These are phyloP conservation scores for Nyctereutes procyonoides DNA, from an alignment of 2,113 vertebrate genomes.

Conservation along the genomic window DNA sequence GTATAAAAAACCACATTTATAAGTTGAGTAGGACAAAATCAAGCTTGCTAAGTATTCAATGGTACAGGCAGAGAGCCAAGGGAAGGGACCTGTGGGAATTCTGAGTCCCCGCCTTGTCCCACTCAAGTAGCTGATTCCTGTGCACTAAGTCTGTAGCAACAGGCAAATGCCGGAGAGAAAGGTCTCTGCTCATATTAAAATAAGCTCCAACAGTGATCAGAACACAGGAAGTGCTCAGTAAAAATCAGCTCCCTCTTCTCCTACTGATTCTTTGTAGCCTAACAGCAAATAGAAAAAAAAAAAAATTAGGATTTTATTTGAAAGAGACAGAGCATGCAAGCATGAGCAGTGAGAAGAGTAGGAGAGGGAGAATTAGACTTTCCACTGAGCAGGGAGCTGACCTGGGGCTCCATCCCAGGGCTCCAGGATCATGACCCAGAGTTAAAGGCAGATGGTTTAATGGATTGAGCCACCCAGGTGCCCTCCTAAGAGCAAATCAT, in stretches of 20 bases:
- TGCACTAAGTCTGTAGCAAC: background rate
- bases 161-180: conserved; percentile 21
- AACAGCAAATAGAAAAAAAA: background rate
- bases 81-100: conserved; percentile 3
- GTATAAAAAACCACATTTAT: background rate
- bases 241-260: background rate
- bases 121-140: conserved; percentile 22
- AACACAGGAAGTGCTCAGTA: background rate
- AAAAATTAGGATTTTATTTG: no score
- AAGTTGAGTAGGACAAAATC: background rate
- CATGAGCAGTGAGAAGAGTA: no score
- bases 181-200: conserved; percentile 57
- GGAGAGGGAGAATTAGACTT: no score
- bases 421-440: no score
- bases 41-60: background rate
- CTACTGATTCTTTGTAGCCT: conserved; percentile 18
- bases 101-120: background rate
- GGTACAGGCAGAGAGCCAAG: background rate
- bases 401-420: no score
- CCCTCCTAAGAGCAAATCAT: background rate
- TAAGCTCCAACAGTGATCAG: background rate
- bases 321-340: no score
- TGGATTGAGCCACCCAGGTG: no score
- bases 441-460: no score
- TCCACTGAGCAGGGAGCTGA: no score